Evolutionary conservation across 2,888 invertebrate genomes (phyloP).

Genomic region (Sepiola atlantica): DNA sequence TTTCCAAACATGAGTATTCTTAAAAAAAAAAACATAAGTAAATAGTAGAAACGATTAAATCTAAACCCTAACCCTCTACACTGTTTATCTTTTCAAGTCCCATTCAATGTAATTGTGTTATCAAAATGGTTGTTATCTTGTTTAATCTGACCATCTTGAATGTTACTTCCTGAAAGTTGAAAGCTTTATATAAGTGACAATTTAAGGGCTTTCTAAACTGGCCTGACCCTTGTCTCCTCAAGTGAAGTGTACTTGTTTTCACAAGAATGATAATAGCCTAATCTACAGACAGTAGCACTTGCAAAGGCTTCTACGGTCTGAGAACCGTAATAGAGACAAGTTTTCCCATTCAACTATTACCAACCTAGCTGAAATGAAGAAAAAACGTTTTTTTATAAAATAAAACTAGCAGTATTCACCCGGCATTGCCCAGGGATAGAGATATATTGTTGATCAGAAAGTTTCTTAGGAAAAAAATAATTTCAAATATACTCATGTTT

Average conservation of each 20-base stretch:
- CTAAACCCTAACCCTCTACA: neutral
- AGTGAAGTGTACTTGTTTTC: neutral
- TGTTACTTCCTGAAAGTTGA: neutral
- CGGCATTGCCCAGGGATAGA: too few species aligned
- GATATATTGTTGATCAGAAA: too few species aligned
- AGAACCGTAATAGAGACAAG: neutral
- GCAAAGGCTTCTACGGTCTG: neutral
- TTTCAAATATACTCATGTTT: too few species aligned
- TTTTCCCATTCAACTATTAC: neutral
- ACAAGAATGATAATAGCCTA: conserved; percentile 16
- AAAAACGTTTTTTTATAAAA: neutral
- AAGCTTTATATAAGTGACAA: neutral
- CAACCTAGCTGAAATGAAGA: neutral
- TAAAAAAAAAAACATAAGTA: neutral
- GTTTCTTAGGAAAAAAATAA: too few species aligned
- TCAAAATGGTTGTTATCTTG: neutral
- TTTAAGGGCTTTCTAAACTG: neutral
- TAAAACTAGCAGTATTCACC: too few species aligned
- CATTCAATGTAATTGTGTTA: conserved; percentile 15
- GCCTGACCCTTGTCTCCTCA: neutral
- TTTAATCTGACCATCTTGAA: neutral
- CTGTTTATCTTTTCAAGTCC: neutral
- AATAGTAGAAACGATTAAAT: neutral
- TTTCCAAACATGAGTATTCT: neutral
- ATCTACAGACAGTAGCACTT: neutral